Base-by-base conservation (phyloP, 2,888 invertebrate genomes). In the Xanthorhoe spadicearia region DNA sequence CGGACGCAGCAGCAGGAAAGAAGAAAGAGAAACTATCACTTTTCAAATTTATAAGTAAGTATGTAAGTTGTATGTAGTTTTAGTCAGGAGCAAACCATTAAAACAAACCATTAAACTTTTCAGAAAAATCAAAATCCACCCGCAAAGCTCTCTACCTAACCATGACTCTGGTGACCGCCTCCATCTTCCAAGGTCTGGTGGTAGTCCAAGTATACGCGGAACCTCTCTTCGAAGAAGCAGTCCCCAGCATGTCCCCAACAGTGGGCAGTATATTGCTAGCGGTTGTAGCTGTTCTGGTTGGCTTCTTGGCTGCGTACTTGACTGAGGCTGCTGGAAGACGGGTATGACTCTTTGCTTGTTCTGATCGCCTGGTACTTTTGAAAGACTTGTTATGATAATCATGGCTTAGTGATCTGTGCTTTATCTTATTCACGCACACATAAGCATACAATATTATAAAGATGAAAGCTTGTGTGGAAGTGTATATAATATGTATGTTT, bases 151-250 rank as follows among this genome's bases (percentile, higher is more conserved):
- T 90, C 13, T 13, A 77, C 1, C 70, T 88, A 0, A 72, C 73
- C 1, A 35, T 87, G 0, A 71, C 76, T 0, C 69, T 90, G 2
- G 77, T 82, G 64, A 83, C 85, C 0, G 73, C 83, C 0, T 74
- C 83, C 13, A 80, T 86, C 13, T 88, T 87, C 75, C 89, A 91
- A 83, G 91, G 91, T 0, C 62, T 89, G 0, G 76, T 88, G 0
- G 84, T 84, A 0, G 74, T 90, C 0, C 87, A 89, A 68, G 89
- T 90, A 28, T 90, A 88, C 66, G 90, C 90, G 0, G 84, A 83
- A 9, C 88, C 88, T 0, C 64, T 91, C 38, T 90, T 91, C 66
- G 67, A 68, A 0, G 79, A 85, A 55, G 87, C 87, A 0, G 77
- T 88, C 0, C 89, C 90, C 0, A 76, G 61, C 38, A 80, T 86